Conservation (phyloP, 2,797 vertebrate species). For the Acanthornis magna region DNA sequence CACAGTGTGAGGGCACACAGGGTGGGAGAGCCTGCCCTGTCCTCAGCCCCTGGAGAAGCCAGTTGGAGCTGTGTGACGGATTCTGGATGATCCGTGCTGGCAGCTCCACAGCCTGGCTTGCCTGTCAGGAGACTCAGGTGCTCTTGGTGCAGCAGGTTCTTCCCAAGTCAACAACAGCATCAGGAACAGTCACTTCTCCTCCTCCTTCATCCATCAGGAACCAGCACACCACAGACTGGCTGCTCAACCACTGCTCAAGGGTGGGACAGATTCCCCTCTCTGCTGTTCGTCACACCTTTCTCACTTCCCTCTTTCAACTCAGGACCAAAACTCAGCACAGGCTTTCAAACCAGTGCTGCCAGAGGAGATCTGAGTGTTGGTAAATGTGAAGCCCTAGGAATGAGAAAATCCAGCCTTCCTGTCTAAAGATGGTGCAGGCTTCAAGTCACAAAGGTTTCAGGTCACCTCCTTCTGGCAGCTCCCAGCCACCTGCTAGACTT, state of each 20-base stretch:
- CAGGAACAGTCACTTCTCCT: not conserved
- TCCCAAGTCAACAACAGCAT: not conserved
- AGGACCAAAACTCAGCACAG: not conserved
- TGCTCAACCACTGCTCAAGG: not conserved
- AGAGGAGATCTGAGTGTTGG: not conserved
- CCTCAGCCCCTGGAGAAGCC: not conserved
- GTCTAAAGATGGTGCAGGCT: not conserved
- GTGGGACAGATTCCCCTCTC: not conserved
- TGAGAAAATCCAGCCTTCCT: not conserved
- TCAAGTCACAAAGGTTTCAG: not conserved
- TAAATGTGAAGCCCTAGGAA: not conserved
- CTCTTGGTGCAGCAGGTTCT: not conserved
- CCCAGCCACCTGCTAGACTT: not conserved
- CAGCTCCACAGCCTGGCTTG: not conserved
- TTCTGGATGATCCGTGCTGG: not conserved
- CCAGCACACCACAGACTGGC: not conserved
- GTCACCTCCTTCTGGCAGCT: not conserved
- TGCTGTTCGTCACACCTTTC: not conserved
- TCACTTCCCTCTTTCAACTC: not conserved
- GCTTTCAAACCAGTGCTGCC: not conserved
- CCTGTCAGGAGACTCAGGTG: not conserved
- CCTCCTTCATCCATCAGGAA: not conserved
- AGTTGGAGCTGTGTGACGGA: not conserved
- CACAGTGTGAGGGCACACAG: fast-evolving
- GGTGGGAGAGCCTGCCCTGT: not conserved